Base-by-base conservation (phyloP, 2,888 invertebrate species). In the Alitta virens region DNA sequence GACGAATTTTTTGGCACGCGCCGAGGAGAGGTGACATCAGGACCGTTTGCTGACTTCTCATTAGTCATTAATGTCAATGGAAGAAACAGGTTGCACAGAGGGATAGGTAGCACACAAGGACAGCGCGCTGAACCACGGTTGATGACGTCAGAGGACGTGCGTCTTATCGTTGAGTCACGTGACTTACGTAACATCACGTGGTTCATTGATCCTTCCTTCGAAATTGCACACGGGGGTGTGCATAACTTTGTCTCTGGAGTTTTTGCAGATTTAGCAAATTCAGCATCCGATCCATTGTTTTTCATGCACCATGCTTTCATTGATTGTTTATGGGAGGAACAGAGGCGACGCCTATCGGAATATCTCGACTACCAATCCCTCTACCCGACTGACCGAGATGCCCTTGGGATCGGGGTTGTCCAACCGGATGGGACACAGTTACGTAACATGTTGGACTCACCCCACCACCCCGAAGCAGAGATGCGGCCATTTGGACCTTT, bases 251-350 rank as follows among this genome's bases (percentile, higher is more conserved):
- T 79, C n/a, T 78, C 78, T 16, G 80, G 80, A 0, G 71, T 75
- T 50, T 78, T 80, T 76, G 61, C 71, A 21, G 74, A 77, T 25
- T 73, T 76, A 0, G 66, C 71, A 1, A 72, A 75, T 0, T 74
- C 81, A 0, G 78, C 79, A 2, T 78, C 75, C 55, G 81, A 81
- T 65, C 80, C 81, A 0, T 66, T 77, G 24, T 82, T 81, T 67
- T 81, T 72, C 68, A 60, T 80, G 33, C 76, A 77, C 60, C 81
- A 81, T 63, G 69, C 74, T 12, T 81, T 77, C 63, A 73, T 79
- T 16, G 81, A 81, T 64, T 67, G 73, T 24, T 61, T 82, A 5
- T 82, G 80, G 79, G 80, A 82, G 58, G 63, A 75, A 50, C 18
- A 14, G 40, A 63, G 40, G 54, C 60, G 5, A 23, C 52, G 25